phyloP scores from a whole-genome alignment of 2,888 invertebrate species.

The Acrobasis suavella region DNA sequence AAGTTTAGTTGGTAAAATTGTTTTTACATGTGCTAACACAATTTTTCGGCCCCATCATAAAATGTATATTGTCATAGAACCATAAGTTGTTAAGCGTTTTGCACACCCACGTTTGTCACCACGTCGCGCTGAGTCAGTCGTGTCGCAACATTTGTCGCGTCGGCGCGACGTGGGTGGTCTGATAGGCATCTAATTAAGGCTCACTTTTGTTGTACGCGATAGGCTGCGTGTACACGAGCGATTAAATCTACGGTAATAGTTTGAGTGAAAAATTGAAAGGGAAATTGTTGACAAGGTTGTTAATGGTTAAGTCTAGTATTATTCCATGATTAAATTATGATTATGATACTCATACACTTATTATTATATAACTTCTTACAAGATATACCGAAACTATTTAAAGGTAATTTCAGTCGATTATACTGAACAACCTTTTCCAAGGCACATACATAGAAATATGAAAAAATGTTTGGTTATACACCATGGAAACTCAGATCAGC shows the following conservation, averaged over 20 bases:
- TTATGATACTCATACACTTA: background rate
- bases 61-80: background rate
- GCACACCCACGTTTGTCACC: slow-evolving; percentile 46
- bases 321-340: background rate
- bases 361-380: no score
- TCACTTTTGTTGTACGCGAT: slow-evolving; percentile 47
- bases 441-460: no score
- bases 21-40: no score
- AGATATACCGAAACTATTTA: no score
- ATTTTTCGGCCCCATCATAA: no score
- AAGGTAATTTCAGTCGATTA: no score
- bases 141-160: slow-evolving; percentile 65
- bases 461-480: no score
- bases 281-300: slow-evolving; percentile 1
- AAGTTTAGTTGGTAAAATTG: no score
- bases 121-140: slow-evolving; percentile 55
- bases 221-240: slow-evolving; percentile 26
- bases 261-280: slow-evolving; percentile 8
- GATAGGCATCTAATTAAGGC: slow-evolving; percentile 76
- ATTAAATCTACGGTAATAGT: slow-evolving; percentile 20
- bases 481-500: no score
- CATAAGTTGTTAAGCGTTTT: slow-evolving; percentile 27
- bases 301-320: no score
- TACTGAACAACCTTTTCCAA: no score
- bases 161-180: slow-evolving; percentile 65